A percentile compares a stretch with the other conserved stretches of the same genome.
phyloP scores from a whole-genome alignment of 2,113 vertebrate species.

The Bambusicola thoracicus region DNA sequence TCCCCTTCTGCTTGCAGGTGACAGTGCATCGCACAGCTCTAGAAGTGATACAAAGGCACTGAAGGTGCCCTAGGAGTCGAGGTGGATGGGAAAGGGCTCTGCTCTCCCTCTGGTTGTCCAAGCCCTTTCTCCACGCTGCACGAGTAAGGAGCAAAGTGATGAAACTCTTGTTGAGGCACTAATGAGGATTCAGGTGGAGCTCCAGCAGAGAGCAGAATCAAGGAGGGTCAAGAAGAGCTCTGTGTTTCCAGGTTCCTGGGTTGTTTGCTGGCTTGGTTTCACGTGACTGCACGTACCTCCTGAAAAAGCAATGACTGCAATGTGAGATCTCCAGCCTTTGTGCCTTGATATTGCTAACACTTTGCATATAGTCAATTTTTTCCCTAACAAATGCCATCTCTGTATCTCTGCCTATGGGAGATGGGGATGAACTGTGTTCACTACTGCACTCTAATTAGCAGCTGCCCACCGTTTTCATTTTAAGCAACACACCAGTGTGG shows the following conservation, averaged over 20 bases:
- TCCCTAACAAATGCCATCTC: neutral
- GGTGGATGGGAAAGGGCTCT: neutral
- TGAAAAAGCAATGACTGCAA: neutral
- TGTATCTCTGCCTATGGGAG: neutral
- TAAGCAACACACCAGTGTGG: neutral
- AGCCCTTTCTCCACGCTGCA: neutral
- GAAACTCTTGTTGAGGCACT: neutral
- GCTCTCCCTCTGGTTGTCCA: neutral
- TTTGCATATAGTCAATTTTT: neutral
- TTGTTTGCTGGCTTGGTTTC: neutral
- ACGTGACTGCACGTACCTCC: rapidly evolving
- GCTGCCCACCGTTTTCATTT: neutral
- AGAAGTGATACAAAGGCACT: neutral
- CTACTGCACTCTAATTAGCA: neutral
- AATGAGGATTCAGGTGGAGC: neutral
- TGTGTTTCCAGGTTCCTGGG: neutral
- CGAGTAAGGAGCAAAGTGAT: neutral
- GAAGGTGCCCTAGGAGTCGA: neutral
- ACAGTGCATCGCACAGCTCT: rapidly evolving
- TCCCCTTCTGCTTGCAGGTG: neutral
- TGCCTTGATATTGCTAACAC: neutral
- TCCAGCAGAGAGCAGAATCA: neutral
- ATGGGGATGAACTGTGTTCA: rapidly evolving
- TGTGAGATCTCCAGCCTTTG: neutral
- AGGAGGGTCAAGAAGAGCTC: neutral